phyloP scores from a whole-genome alignment of 2,797 vertebrate genomes.

The Chrysocyon brachyurus region DNA sequence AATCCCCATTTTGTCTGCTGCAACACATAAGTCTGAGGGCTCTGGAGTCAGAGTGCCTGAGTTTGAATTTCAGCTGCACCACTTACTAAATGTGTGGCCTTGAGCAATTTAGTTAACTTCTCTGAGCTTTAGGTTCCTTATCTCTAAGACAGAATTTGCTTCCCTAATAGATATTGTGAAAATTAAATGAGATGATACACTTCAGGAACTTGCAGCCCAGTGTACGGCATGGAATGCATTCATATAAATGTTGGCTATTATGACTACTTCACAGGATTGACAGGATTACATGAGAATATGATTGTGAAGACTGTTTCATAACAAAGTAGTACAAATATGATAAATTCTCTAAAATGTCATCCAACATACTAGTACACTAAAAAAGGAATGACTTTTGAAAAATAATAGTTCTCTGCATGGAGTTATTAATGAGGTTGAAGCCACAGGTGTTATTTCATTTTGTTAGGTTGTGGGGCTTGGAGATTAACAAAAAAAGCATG shows the following conservation, averaged over 20 bases:
- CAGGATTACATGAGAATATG: constrained; percentile 58
- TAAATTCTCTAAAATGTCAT: constrained; percentile 57
- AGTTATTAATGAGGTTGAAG: constrained; percentile 3
- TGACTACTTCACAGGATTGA: background rate
- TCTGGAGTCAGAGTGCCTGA: constrained; percentile 33
- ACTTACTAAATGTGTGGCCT: constrained; percentile 19
- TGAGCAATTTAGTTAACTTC: constrained; percentile 58
- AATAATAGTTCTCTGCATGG: background rate
- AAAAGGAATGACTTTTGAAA: constrained; percentile 61
- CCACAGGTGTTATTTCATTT: constrained; percentile 44
- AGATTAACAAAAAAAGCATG: constrained; percentile 15
- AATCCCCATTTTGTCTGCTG: constrained; percentile 1
- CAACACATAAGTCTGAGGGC: constrained; percentile 2
- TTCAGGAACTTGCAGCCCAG: background rate
- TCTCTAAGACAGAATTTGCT: constrained; percentile 47
- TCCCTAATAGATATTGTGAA: constrained; percentile 32
- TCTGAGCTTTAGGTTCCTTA: constrained; percentile 47
- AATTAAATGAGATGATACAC: constrained; percentile 43
- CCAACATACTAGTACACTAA: constrained; percentile 19
- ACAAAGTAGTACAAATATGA: constrained; percentile 27
- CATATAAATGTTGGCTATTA: constrained; percentile 62
- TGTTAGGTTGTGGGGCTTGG: background rate
- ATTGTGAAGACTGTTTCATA: constrained; percentile 51
- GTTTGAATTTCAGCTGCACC: constrained; percentile 32
- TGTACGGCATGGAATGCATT: background rate